phyloP scores from a whole-genome alignment of 2,888 invertebrate genomes.

The Hemicrepidius hirtus region DNA sequence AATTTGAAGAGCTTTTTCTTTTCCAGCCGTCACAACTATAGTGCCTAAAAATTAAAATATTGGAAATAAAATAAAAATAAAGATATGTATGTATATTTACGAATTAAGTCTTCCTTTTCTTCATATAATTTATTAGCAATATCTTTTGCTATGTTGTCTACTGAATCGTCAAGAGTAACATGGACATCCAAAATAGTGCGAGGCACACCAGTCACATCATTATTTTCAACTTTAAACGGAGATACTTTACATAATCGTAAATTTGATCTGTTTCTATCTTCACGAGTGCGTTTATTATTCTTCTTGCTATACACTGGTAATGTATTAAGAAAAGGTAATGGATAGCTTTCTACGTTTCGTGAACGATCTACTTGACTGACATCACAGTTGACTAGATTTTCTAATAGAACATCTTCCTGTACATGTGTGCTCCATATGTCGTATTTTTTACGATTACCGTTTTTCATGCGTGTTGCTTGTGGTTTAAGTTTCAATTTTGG shows the following conservation, averaged over 20 bases:
- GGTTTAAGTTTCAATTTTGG: slow-evolving; percentile 73
- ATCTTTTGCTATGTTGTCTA: slow-evolving; percentile 80
- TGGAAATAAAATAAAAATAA: not conserved
- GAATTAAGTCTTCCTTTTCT: slow-evolving; percentile 82
- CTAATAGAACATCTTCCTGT: slow-evolving; percentile 87
- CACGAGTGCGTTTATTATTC: slow-evolving; percentile 76
- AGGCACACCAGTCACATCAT: slow-evolving; percentile 74
- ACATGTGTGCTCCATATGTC: slow-evolving; percentile 83
- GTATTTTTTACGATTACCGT: slow-evolving; percentile 78
- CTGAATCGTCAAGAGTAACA: slow-evolving; percentile 73
- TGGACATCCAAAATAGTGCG: slow-evolving; percentile 77
- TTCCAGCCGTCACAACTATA: slow-evolving; percentile 83
- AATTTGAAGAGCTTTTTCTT: slow-evolving; percentile 82
- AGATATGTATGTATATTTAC: slow-evolving; percentile 73
- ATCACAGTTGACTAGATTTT: slow-evolving; percentile 86
- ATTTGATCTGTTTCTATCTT: slow-evolving; percentile 77
- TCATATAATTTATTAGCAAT: slow-evolving; percentile 84
- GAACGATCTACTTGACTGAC: slow-evolving; percentile 81
- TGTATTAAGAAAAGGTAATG: slow-evolving; percentile 75
- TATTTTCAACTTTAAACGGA: slow-evolving; percentile 66
- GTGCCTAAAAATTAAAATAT: slow-evolving; percentile 73
- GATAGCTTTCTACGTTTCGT: slow-evolving; percentile 85
- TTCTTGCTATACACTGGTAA: slow-evolving; percentile 48
- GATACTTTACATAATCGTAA: slow-evolving; percentile 75
- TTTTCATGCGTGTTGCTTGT: slow-evolving; percentile 68